These are phyloP conservation scores for Heteromurus nitidus DNA, from an alignment of 2,888 invertebrate species.

Conservation along the genomic window DNA sequence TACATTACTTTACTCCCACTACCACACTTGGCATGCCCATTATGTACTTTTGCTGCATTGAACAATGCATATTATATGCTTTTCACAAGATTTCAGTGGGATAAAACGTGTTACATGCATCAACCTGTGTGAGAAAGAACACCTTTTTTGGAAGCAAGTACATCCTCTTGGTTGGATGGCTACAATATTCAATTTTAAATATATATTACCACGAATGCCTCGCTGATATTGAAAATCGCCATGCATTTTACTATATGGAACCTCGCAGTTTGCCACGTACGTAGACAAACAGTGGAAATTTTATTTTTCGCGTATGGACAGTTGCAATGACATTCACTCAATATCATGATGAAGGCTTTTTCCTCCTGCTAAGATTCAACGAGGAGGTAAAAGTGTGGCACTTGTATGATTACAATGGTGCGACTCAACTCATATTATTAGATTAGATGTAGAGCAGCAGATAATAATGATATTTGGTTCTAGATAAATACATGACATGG, in stretches of 20 bases:
- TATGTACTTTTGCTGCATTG: not conserved
- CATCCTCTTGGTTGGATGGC: not conserved
- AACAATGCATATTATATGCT: not conserved
- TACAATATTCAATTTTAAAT: not conserved
- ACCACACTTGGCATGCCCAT: not conserved
- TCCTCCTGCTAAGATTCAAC: not conserved
- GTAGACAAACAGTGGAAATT: too few species aligned
- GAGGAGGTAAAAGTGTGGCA: not conserved
- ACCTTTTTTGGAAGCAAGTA: constrained; percentile 14
- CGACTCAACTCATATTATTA: too few species aligned
- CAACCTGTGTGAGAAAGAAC: not conserved
- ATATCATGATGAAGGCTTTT: not conserved
- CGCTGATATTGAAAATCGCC: too few species aligned
- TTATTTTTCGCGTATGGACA: not conserved
- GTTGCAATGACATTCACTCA: not conserved
- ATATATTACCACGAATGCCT: too few species aligned
- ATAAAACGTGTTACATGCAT: not conserved
- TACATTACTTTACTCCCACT: not conserved
- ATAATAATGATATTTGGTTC: too few species aligned
- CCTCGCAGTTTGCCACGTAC: too few species aligned
- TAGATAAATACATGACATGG: too few species aligned
- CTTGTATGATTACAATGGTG: too few species aligned
- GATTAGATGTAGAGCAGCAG: too few species aligned
- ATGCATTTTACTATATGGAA: too few species aligned
- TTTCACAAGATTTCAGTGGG: not conserved